Percentiles rank a stretch among this genome's conserved stretches.
These are phyloP conservation scores for Tetranychus cinnabarinus DNA, from an alignment of 1,140 invertebrate genomes.

Conservation along the genomic window DNA sequence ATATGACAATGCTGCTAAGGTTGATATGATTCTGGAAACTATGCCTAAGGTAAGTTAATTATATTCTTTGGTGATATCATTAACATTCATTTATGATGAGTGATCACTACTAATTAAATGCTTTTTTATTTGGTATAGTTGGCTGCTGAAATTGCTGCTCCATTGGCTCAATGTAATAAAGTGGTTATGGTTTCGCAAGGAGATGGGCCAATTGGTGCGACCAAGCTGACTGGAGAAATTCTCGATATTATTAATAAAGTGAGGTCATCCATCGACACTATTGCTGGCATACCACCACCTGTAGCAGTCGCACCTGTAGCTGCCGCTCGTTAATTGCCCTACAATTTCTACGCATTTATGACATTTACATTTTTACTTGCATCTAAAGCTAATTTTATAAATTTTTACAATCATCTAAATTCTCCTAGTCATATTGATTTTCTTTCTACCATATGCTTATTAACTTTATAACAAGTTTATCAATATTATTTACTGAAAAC, in stretches of 20 bases:
- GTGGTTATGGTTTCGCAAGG: constrained; percentile 83
- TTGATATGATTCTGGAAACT: constrained; percentile 90
- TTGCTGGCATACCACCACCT: no score
- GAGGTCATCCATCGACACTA: no score
- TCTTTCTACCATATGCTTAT: no score
- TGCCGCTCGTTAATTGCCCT: no score
- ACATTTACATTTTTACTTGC: no score
- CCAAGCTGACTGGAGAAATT: constrained; percentile 78
- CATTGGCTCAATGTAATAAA: constrained; percentile 71
- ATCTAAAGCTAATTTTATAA: no score
- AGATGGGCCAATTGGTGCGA: constrained; percentile 67
- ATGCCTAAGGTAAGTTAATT: constrained; percentile 51
- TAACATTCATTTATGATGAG: not conserved
- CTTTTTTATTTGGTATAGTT: constrained; percentile 31
- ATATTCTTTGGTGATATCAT: not conserved
- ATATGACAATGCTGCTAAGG: constrained; percentile 84
- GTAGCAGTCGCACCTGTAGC: no score
- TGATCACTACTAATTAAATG: constrained; percentile 2
- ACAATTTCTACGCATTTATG: no score
- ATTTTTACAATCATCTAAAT: no score
- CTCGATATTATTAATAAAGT: constrained; percentile 58
- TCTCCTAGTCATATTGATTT: no score
- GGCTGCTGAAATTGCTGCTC: constrained; percentile 82
- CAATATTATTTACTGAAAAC: no score
- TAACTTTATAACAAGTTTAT: no score